Evolutionary conservation across 2,797 vertebrate genomes (phyloP).

Genomic region (Muscicapa comitata): DNA sequence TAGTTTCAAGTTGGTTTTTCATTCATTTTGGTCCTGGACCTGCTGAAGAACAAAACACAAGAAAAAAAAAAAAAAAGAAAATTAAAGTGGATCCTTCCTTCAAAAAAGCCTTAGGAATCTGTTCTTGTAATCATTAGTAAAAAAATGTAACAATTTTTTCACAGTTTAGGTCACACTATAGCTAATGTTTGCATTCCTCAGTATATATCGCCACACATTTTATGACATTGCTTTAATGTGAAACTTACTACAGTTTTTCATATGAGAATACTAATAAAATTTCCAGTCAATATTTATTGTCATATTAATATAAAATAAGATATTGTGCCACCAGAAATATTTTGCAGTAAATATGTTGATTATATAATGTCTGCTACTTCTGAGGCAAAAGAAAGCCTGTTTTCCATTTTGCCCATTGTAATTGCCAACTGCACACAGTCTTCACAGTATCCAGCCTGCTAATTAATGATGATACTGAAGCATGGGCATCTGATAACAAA

Average conservation of each 20-base stretch:
- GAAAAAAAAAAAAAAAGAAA: not conserved
- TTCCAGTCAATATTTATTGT: not conserved
- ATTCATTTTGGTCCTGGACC: not conserved
- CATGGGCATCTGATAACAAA: conserved; percentile 7
- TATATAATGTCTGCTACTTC: not conserved
- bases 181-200: not conserved
- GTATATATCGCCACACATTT: not conserved
- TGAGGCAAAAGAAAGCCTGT: not conserved
- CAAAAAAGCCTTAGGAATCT: not conserved
- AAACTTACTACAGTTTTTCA: not conserved
- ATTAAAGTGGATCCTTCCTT: not conserved
- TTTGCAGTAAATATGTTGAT: not conserved
- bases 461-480: not conserved
- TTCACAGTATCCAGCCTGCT: not conserved
- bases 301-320: not conserved
- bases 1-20: not conserved
- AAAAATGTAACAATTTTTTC: not conserved
- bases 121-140: not conserved
- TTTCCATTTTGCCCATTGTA: not conserved
- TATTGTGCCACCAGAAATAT: not conserved
- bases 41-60: not conserved
- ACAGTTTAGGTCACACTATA: not conserved
- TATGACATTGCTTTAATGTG: not conserved
- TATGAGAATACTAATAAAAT: not conserved
- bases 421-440: not conserved